These are phyloP conservation scores for Acropternis orthonyx DNA, from an alignment of 2,797 vertebrate genomes.

Conservation along the genomic window DNA sequence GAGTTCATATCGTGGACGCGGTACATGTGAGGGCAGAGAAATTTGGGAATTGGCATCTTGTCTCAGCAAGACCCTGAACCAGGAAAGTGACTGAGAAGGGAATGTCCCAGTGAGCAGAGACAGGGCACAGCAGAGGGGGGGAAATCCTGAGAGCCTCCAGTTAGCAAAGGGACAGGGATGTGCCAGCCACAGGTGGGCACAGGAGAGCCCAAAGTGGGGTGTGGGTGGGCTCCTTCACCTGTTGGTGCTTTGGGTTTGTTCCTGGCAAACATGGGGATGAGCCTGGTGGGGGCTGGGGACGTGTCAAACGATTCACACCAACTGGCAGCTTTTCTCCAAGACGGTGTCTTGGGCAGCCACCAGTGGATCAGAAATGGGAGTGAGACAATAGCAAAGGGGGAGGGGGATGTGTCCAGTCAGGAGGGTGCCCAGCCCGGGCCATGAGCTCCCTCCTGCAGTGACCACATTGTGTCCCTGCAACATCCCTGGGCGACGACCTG, in stretches of 20 bases:
- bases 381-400: background rate
- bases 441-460: background rate
- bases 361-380: background rate
- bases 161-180: background rate
- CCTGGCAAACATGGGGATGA: background rate
- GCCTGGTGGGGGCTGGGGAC: rapidly evolving
- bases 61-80: rapidly evolving
- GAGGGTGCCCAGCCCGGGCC: rapidly evolving
- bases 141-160: background rate
- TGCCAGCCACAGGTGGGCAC: background rate
- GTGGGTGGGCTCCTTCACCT: background rate
- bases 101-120: background rate
- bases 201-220: rapidly evolving
- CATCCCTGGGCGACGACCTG: rapidly evolving
- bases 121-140: background rate
- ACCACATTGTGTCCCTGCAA: background rate
- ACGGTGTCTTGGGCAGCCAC: background rate
- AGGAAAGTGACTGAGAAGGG: background rate
- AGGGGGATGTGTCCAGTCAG: background rate
- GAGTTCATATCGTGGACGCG: rapidly evolving
- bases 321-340: background rate
- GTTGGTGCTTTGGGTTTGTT: background rate
- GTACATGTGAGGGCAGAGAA: background rate
- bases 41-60: background rate
- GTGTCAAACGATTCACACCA: rapidly evolving